A percentile compares a stretch with the other conserved stretches of the same genome.
Conservation (phyloP, 2,797 vertebrate genomes). For the Simalia tracyae region DNA sequence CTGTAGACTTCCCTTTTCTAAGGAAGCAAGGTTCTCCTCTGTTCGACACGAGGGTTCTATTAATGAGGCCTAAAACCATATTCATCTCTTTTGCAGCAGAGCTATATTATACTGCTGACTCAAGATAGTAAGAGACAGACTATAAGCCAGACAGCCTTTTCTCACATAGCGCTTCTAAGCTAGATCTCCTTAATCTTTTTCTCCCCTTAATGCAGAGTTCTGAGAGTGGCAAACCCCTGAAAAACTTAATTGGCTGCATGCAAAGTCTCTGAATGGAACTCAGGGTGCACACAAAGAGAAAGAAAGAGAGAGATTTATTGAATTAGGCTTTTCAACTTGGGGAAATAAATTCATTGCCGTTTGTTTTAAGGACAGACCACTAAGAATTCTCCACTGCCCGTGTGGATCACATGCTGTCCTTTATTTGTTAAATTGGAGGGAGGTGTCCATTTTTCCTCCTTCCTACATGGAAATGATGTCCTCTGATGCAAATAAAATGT, state of each 20-base stretch:
- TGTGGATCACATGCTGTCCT: neutral
- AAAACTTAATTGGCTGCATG: neutral
- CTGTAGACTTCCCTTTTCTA: neutral
- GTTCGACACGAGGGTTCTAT: neutral
- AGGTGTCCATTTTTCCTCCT: neutral
- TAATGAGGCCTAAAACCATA: neutral
- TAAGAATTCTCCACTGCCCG: neutral
- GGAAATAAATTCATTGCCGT: neutral
- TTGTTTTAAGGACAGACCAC: neutral
- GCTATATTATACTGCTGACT: neutral
- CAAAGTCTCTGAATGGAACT: neutral
- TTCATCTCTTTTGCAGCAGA: neutral
- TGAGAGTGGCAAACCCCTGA: neutral
- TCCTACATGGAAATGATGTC: neutral
- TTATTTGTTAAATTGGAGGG: neutral
- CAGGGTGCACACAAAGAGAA: neutral
- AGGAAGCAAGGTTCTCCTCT: neutral
- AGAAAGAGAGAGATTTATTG: neutral
- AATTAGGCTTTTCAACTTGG: neutral
- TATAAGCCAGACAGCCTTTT: neutral
- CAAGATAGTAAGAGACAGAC: neutral
- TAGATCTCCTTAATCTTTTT: neutral
- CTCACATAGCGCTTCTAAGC: neutral
- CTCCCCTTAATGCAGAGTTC: neutral
- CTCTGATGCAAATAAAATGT: neutral